These are phyloP conservation scores for Macrostomum lignano DNA, from an alignment of 1,140 invertebrate genomes.

Conservation along the genomic window DNA sequence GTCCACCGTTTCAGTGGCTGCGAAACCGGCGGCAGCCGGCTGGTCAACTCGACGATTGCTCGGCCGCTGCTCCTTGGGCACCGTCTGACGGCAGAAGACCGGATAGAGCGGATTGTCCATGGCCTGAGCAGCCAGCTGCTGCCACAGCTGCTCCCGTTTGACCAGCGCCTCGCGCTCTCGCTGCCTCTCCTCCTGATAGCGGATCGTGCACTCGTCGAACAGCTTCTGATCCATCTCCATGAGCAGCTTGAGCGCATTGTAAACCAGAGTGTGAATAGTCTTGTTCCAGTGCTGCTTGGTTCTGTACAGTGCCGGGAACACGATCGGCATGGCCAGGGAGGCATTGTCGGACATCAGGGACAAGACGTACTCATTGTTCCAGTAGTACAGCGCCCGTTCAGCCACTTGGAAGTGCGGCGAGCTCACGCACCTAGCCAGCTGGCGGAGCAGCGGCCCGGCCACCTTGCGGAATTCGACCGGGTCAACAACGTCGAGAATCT, in stretches of 20 bases:
- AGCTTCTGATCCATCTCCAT: constrained; percentile 99
- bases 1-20: no score
- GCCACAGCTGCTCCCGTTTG: constrained; percentile 1
- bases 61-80: no score
- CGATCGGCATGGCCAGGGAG: constrained; percentile 33
- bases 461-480: constrained; percentile 9
- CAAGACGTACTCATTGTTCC: constrained; percentile 34
- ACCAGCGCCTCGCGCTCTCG: background rate
- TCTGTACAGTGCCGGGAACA: constrained; percentile 79
- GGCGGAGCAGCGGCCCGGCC: constrained; percentile 10
- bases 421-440: constrained; percentile 10
- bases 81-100: no score
- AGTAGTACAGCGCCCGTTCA: constrained; percentile 32
- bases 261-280: constrained; percentile 91
- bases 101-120: background rate
- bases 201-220: constrained; percentile 85
- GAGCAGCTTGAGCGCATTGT: constrained; percentile 89
- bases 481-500: constrained; percentile 12
- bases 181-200: constrained; percentile 56
- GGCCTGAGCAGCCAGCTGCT: background rate
- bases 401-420: constrained; percentile 23
- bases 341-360: constrained; percentile 32
- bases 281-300: constrained; percentile 98
- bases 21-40: no score
- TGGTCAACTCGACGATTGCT: no score